These are phyloP conservation scores for Tokudaia muenninki DNA, from an alignment of 2,797 vertebrate species.

Conservation along the genomic window DNA sequence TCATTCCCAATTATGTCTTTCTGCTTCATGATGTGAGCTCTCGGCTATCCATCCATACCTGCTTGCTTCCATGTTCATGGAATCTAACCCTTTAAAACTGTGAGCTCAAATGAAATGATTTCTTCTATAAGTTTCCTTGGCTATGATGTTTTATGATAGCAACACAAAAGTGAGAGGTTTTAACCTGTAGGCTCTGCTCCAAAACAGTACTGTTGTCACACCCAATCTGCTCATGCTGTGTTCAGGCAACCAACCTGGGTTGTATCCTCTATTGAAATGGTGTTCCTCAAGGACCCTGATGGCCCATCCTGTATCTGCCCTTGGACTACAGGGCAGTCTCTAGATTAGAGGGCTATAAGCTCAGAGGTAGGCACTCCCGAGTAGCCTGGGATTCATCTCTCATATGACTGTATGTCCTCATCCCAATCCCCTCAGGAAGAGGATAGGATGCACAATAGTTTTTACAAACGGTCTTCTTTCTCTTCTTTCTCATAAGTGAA, in stretches of 20 bases:
- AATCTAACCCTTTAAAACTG: not conserved
- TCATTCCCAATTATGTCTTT: not conserved
- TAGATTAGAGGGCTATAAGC: too few species aligned
- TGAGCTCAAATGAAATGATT: not conserved
- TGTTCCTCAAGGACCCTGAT: not conserved
- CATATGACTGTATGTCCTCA: not conserved
- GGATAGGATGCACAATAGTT: too few species aligned
- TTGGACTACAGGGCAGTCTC: not conserved
- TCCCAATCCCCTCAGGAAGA: not conserved
- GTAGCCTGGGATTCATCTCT: not conserved
- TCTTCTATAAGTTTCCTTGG: not conserved
- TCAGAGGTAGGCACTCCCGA: not conserved
- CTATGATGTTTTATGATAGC: not conserved
- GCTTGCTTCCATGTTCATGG: not conserved
- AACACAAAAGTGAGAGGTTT: not conserved
- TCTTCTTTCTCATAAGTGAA: not conserved
- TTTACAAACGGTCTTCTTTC: not conserved
- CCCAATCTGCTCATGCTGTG: not conserved
- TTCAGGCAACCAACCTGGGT: not conserved
- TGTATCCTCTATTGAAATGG: not conserved
- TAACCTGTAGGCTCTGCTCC: not conserved
- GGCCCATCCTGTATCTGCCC: not conserved
- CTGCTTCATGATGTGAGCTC: too few species aligned
- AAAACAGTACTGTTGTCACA: not conserved
- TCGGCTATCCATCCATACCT: not conserved